Evolutionary conservation across 2,113 vertebrate species (phyloP), one percentile per base, ranked within the genome.

Genomic region (Electrona antarctica): DNA sequence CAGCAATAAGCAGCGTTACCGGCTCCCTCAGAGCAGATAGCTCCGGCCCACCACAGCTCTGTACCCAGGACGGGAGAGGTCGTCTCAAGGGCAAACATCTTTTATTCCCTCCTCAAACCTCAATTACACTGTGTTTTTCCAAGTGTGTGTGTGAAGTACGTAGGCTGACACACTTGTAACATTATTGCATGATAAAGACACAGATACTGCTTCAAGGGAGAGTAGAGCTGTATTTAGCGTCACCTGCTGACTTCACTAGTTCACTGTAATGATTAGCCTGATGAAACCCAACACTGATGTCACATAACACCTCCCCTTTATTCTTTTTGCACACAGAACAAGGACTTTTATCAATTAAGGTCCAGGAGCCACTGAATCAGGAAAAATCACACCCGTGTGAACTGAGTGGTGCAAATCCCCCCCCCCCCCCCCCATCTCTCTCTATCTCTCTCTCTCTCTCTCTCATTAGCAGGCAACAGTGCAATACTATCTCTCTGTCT

Each of bases 101-200:
- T 21, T 79, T 49, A 74, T 74, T 57, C 29, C 0, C 77, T 52
- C 69, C 73, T 70, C 69, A 80, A 89, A 81, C 86, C 76, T 77
- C 72, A 78, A 86, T 82, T 87, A 74, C 70, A 84, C 75, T 41
- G 67, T 67, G 47, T 84, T 81, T 28, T 29, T 58, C 45, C 55
- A 21, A 45, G 64, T 65, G 12, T 21, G 49, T 33, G 6, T 3
- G 50, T 1, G 59, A 8, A 67, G 65, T 67, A 66, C 45, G 56
- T 14, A 6, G 29, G 52, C 45, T n/a, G 46, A 83, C 74, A 51
- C 29, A 48, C 14, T 8, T 13, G 67, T 62, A 80, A 71, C 67
- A 52, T n/a, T 62, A 61, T 69, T 33, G 29, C 29, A 28, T 56
- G 83, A 82, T 80, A 8, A 69, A 84, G 75, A 81, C 15, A 56